Evolutionary conservation across 2,797 vertebrate species (phyloP).

Genomic region (Myotis pilosus): DNA sequence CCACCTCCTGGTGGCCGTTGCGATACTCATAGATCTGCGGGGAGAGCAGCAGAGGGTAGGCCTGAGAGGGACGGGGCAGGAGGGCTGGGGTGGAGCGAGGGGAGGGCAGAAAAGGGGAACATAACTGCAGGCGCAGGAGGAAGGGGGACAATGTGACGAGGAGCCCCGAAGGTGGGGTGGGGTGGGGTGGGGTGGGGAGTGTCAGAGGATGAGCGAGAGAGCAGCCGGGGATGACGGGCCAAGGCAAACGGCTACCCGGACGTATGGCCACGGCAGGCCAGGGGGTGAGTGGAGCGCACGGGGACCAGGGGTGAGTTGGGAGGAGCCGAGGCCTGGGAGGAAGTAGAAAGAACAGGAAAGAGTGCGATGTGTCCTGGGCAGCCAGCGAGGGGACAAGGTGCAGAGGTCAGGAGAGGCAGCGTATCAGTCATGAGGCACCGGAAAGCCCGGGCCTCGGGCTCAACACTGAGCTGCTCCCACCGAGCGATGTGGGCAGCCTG

Average conservation of each 20-base stretch:
- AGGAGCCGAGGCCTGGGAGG: neutral
- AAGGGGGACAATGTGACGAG: accelerated
- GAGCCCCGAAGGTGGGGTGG: neutral
- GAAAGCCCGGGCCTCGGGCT: neutral
- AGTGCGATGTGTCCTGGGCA: too few relatives aligned
- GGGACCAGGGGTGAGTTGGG: neutral
- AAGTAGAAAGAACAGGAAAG: neutral
- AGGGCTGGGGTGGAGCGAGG: neutral
- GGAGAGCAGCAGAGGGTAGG: slow-evolving; percentile 22
- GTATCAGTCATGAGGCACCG: neutral
- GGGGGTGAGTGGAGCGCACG: neutral
- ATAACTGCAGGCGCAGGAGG: neutral
- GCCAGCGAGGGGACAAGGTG: neutral
- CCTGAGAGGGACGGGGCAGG: neutral
- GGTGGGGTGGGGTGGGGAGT: neutral
- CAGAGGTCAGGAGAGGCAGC: neutral
- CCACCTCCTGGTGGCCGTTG: slow-evolving; percentile 78
- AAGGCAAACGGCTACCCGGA: neutral
- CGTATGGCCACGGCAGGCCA: accelerated
- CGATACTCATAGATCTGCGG: slow-evolving; percentile 85
- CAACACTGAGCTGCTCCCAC: neutral
- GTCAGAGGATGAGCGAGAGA: neutral
- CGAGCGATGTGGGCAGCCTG: too few relatives aligned
- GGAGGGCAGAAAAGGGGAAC: neutral
- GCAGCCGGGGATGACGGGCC: neutral